These are phyloP conservation scores for Pangasius sanitwongsei DNA, from an alignment of 2,797 vertebrate genomes.

Conservation along the genomic window DNA sequence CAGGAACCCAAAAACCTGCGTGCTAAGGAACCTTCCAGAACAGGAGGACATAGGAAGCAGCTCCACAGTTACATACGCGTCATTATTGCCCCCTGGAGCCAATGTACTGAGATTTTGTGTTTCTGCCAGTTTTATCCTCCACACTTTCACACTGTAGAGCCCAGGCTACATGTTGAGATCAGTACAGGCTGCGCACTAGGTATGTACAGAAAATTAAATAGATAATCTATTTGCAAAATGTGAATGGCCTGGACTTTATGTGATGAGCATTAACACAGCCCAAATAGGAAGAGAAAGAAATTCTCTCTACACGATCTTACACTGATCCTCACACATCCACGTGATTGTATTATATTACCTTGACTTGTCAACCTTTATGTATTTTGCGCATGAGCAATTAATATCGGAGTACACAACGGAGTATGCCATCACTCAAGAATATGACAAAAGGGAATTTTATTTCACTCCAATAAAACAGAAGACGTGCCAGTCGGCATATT, in stretches of 20 bases:
- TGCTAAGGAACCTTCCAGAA: constrained; percentile 46
- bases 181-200: background rate
- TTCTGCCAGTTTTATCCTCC: constrained; percentile 63
- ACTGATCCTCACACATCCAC: background rate
- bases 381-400: background rate
- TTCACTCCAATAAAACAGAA: background rate
- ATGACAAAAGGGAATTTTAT: background rate
- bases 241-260: background rate
- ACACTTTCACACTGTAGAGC: constrained; percentile 58
- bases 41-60: constrained; percentile 50
- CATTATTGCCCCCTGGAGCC: constrained; percentile 47
- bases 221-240: background rate
- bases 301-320: background rate
- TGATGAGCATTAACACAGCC: background rate
- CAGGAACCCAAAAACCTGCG: constrained; percentile 28
- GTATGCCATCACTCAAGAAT: background rate
- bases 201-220: background rate
- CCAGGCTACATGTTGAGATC: constrained; percentile 52
- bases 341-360: too few relatives aligned
- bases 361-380: background rate
- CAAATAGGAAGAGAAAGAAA: background rate
- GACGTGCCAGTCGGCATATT: background rate
- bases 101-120: constrained; percentile 56
- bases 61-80: constrained; percentile 42
- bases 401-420: background rate